Evolutionary conservation across 2,113 vertebrate species (phyloP).

Genomic region (Microcebus jonahi): DNA sequence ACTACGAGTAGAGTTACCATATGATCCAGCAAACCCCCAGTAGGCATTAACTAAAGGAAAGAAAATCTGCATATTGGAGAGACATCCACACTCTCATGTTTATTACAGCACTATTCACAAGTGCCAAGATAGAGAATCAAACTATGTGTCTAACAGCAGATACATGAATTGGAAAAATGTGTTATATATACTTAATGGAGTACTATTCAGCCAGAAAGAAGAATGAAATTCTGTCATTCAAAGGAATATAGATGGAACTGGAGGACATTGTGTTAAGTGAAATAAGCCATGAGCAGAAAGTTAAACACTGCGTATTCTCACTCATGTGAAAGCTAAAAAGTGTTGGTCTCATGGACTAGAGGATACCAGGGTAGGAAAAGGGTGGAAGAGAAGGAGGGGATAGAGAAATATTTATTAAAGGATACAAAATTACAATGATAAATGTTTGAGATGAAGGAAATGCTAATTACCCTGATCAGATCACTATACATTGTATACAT

Average conservation of each 20-base stretch:
- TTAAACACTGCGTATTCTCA: not conserved
- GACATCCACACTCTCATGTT: not conserved
- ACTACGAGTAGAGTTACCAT: not conserved
- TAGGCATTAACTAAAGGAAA: not conserved
- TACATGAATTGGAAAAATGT: not conserved
- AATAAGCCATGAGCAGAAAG: not conserved
- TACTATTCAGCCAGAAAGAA: not conserved
- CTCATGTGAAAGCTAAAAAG: not conserved
- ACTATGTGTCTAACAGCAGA: not conserved
- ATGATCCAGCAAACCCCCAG: not conserved
- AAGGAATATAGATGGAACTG: not conserved
- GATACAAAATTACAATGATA: not conserved
- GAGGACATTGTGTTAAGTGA: not conserved
- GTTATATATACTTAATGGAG: not conserved
- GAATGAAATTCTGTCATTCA: not conserved
- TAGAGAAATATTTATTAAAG: not conserved
- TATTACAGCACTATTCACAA: not conserved
- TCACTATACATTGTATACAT: not conserved
- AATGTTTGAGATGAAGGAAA: not conserved
- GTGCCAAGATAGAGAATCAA: not conserved
- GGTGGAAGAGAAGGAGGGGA: not conserved
- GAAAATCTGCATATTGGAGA: not conserved
- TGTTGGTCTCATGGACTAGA: not conserved
- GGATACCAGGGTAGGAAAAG: no score
- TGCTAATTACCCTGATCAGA: not conserved